These are phyloP conservation scores for Drymonia ruficornis DNA, from an alignment of 2,888 invertebrate species.

Conservation along the genomic window DNA sequence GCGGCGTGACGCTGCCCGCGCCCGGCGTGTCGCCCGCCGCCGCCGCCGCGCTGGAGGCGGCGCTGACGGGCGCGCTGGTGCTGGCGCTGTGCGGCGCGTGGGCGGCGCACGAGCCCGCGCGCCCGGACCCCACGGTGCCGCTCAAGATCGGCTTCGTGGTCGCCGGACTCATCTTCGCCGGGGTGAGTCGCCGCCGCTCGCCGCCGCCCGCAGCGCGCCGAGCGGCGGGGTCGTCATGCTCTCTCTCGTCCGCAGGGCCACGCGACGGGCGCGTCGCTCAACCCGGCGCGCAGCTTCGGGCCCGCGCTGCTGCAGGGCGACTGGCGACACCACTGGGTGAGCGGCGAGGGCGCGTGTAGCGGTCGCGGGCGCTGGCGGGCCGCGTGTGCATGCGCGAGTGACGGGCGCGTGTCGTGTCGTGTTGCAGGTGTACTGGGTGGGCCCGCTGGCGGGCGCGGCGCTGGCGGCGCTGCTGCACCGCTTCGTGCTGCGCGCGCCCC, in stretches of 20 bases:
- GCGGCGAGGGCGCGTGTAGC: constrained; percentile 27
- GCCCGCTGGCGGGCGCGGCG: constrained; percentile 68
- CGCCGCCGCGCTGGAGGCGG: constrained; percentile 52
- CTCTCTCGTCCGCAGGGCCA: constrained; percentile 72
- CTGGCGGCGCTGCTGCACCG: constrained; percentile 63
- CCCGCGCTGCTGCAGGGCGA: constrained; percentile 88
- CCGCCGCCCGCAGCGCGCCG: too few species aligned
- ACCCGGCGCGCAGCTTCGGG: constrained; percentile 89
- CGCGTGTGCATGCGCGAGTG: too few species aligned
- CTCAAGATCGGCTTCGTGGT: constrained; percentile 70
- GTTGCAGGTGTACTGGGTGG: constrained; percentile 80
- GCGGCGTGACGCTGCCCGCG: constrained; percentile 43
- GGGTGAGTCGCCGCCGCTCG: constrained; percentile 53
- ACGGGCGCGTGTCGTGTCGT: background rate
- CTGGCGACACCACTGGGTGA: constrained; percentile 88
- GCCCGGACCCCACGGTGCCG: constrained; percentile 58
- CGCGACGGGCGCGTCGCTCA: constrained; percentile 89
- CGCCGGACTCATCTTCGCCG: constrained; percentile 68
- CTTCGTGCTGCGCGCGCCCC: constrained; percentile 65
- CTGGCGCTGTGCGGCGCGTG: constrained; percentile 61
- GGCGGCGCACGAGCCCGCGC: constrained; percentile 53
- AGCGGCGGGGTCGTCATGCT: too few species aligned
- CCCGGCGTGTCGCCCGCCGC: constrained; percentile 36
- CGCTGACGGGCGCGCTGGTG: constrained; percentile 46
- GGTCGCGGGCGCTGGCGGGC: constrained; percentile 55